A percentile compares a stretch with the other conserved stretches of the same genome.
Conservation (phyloP, 1,140 invertebrate species). For the Rhagoletis pomonella region DNA sequence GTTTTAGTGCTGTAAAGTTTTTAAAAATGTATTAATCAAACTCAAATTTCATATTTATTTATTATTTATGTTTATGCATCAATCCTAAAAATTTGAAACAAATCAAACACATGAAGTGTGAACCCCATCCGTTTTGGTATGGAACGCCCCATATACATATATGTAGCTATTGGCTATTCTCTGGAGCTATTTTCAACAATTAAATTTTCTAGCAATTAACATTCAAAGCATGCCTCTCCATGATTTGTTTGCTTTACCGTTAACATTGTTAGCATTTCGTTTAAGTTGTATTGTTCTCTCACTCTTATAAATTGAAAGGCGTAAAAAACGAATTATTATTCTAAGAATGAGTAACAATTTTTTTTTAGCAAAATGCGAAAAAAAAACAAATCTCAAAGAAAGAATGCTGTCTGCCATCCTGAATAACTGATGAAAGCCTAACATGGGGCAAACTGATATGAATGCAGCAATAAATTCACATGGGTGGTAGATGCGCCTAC, state of each 20-base stretch:
- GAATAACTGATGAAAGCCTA: neutral
- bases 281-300: neutral
- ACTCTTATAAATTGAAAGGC: neutral
- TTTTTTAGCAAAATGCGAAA: no score
- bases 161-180: no score
- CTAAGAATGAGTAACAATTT: neutral
- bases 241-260: neutral
- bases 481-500: neutral
- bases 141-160: no score
- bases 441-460: neutral
- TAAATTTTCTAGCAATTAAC: conserved; percentile 17
- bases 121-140: no score
- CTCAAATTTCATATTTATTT: no score
- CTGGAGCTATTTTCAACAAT: neutral
- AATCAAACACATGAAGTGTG: no score
- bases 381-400: neutral
- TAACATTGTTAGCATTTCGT: conserved; percentile 24
- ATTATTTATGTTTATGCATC: no score
- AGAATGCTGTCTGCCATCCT: neutral
- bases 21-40: no score
- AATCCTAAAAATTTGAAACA: no score
- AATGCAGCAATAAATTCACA: neutral
- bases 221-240: neutral
- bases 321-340: neutral
- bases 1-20: no score